These are phyloP conservation scores for Metallyticus violacea DNA, from an alignment of 2,888 invertebrate species.

Conservation along the genomic window DNA sequence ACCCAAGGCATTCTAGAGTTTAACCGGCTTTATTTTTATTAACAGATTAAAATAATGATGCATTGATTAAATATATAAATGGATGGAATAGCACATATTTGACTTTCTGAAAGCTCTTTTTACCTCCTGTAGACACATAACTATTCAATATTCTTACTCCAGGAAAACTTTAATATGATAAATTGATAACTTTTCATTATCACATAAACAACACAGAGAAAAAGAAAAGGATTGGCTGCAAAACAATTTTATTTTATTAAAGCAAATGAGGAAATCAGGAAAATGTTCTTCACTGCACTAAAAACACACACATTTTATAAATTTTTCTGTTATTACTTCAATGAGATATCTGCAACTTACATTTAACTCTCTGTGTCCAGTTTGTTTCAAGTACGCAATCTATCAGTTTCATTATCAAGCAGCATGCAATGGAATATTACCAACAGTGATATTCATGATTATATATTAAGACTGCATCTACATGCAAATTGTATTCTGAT, in stretches of 20 bases:
- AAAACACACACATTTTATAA: neutral
- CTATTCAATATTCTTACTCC: neutral
- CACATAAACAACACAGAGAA: neutral
- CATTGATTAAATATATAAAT: no score
- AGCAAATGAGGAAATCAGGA: neutral
- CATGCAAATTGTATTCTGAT: no score
- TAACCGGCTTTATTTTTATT: constrained; percentile 28
- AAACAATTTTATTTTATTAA: neutral
- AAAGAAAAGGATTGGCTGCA: neutral
- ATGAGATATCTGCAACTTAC: no score
- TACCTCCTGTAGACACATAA: neutral
- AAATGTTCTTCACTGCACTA: neutral
- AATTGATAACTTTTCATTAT: neutral
- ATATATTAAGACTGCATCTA: no score
- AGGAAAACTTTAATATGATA: no score
- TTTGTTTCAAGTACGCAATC: no score
- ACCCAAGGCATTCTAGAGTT: neutral
- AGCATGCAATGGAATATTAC: no score
- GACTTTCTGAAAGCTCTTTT: no score
- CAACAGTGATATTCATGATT: no score
- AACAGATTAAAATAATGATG: neutral
- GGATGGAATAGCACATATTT: neutral
- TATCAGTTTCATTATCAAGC: no score
- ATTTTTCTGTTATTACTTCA: no score
- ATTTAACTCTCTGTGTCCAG: no score